Conservation (phyloP, 2,113 vertebrate genomes). For the Brachyistius frenatus region DNA sequence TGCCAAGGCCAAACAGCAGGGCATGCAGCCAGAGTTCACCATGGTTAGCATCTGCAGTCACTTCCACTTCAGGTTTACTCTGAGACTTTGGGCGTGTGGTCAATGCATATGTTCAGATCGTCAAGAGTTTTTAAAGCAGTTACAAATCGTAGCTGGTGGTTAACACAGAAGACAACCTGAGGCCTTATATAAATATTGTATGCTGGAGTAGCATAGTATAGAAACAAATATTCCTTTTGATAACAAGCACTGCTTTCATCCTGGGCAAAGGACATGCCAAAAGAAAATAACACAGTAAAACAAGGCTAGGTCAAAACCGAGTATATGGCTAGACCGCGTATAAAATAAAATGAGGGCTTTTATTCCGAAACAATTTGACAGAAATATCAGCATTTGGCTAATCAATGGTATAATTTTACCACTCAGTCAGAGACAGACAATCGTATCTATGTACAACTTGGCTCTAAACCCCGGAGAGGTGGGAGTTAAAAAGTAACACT, state of each 20-base stretch:
- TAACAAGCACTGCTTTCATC: too few species aligned
- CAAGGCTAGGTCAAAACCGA: too few species aligned
- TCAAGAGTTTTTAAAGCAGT: background rate
- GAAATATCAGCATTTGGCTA: too few species aligned
- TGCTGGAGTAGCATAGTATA: background rate
- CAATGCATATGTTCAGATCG: background rate
- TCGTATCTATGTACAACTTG: background rate
- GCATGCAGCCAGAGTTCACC: slow-evolving; percentile 16
- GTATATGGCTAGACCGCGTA: too few species aligned
- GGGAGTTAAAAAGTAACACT: slow-evolving; percentile 33
- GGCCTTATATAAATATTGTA: background rate
- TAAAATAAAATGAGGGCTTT: too few species aligned
- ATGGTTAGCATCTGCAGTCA: slow-evolving; percentile 20
- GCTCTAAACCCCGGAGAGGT: background rate
- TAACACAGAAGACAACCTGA: background rate
- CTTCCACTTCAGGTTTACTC: slow-evolving; percentile 13
- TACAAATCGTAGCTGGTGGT: background rate
- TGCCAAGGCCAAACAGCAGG: slow-evolving; percentile 9
- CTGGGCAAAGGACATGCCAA: too few species aligned
- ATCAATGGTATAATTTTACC: too few species aligned
- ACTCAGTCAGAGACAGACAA: too few species aligned
- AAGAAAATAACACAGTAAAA: too few species aligned
- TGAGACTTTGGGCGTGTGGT: background rate
- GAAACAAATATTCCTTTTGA: too few species aligned
- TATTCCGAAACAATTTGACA: too few species aligned